phyloP scores from a whole-genome alignment of 2,888 invertebrate genomes.

The Sphecodes monilicornis region DNA sequence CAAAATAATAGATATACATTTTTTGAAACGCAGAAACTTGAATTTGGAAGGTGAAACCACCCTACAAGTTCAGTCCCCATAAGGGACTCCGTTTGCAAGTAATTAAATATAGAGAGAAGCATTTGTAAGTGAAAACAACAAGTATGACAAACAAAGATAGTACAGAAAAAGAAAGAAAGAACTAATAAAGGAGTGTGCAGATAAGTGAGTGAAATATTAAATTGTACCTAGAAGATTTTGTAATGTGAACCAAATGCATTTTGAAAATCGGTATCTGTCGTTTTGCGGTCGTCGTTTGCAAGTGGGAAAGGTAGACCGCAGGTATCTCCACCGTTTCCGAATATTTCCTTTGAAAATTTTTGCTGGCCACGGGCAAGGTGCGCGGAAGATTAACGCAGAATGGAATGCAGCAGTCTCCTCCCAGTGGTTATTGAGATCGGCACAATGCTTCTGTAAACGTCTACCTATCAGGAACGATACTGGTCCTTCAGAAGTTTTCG shows the following conservation, averaged over 20 bases:
- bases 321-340: not conserved
- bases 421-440: slow-evolving; percentile 73
- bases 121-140: too few relatives aligned
- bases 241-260: not conserved
- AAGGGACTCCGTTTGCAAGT: too few relatives aligned
- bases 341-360: slow-evolving; percentile 15
- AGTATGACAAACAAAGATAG: too few relatives aligned
- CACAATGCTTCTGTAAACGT: slow-evolving; percentile 76
- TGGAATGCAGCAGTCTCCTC: slow-evolving; percentile 70
- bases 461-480: slow-evolving; percentile 65
- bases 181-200: too few relatives aligned
- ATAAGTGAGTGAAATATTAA: too few relatives aligned
- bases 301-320: not conserved
- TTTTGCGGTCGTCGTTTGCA: not conserved
- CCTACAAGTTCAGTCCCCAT: too few relatives aligned
- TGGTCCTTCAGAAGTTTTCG: slow-evolving; percentile 64
- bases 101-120: too few relatives aligned
- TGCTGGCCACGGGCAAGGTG: slow-evolving; percentile 1
- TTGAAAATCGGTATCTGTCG: not conserved
- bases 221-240: too few relatives aligned
- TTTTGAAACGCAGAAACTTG: too few relatives aligned
- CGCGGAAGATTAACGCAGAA: slow-evolving; percentile 66
- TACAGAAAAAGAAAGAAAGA: too few relatives aligned
- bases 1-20: too few relatives aligned
- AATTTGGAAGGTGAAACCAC: too few relatives aligned